Evolutionary conservation across 1,140 invertebrate genomes (phyloP).

Genomic region (Apis cerana): DNA sequence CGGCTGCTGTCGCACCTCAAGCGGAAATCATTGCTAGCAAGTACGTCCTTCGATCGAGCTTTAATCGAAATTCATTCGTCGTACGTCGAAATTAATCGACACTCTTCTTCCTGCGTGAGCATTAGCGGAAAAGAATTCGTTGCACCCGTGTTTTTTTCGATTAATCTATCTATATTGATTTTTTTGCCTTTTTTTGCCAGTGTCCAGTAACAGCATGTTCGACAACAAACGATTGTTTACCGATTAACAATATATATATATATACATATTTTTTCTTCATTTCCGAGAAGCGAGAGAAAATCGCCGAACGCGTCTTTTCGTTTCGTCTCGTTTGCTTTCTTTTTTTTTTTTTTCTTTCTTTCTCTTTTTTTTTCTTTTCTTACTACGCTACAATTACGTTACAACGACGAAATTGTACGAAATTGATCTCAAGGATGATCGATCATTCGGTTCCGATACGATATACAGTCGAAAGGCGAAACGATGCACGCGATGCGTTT

Average conservation of each 20-base stretch:
- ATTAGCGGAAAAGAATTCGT: slow-evolving; percentile 53
- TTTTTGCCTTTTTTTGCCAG: slow-evolving; percentile 71
- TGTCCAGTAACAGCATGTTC: slow-evolving; percentile 77
- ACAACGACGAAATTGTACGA: no score
- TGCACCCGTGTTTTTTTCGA: slow-evolving; percentile 73
- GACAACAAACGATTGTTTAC: slow-evolving; percentile 18
- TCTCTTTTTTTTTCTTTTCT: background rate
- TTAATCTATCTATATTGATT: slow-evolving; percentile 75
- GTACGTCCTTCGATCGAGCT: slow-evolving; percentile 82
- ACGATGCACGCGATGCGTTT: background rate
- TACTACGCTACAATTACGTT: no score
- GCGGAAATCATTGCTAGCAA: slow-evolving; percentile 88
- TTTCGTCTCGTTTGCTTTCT: background rate
- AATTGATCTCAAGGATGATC: no score
- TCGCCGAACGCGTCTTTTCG: background rate
- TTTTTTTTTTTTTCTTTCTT: background rate
- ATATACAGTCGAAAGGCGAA: background rate
- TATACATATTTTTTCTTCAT: background rate
- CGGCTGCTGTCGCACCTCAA: slow-evolving; percentile 88
- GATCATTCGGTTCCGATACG: no score
- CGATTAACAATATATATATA: slow-evolving; percentile 42
- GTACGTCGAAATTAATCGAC: slow-evolving; percentile 16
- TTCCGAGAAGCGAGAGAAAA: background rate
- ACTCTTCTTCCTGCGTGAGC: slow-evolving; percentile 52
- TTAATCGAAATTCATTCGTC: slow-evolving; percentile 18